Evolutionary conservation across 1,140 invertebrate species (phyloP), one percentile per base, ranked within the genome.

Genomic region (Trissolcus basalis): DNA sequence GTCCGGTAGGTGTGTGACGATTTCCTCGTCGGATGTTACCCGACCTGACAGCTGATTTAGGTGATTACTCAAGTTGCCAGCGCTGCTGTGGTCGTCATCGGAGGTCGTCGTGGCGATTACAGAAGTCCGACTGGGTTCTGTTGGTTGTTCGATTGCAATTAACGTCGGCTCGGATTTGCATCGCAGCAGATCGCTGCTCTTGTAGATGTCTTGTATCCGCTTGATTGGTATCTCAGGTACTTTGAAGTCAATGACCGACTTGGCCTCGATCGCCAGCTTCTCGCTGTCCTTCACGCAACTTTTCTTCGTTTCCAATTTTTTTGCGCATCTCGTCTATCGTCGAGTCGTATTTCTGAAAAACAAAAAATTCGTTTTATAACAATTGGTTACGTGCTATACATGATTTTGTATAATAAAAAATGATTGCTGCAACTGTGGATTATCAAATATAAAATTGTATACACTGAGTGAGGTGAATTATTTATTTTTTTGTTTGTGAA

Each of bases 311-410:
- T 88, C 87, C 58, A 89, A 56, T 58, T 87, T 88, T 49, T 86
- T 87, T 0, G n/a, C 85, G 81, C 87, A 89, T 89, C 55, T 89
- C 86, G 32, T 85, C 67, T 11, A 89, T 89, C 0, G 85, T 88
- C 12, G 81, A 82, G 41, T 89, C 87, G 45, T 88, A 88, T 82
- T 83, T 89, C 87, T 89, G 32, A 55, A 51, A 41, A 36, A 41
- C 14, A 51, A n/a, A n/a, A n/a, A n/a, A n/a, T n/a, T n/a, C n/a
- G n/a, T n/a, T n/a, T n/a, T n/a, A 35, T 35, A 35, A 35, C 33
- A 35, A 35, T 35, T 35, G n/a, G n/a, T n/a, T n/a, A n/a, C n/a
- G n/a, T n/a, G n/a, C n/a, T n/a, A n/a, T n/a, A n/a, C n/a, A n/a
- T n/a, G n/a, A n/a, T n/a, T n/a, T n/a, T n/a, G n/a, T n/a, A n/a